Evolutionary conservation across 2,888 invertebrate genomes (phyloP), one percentile per base, ranked within the genome.

Genomic region (Apantesis nais): DNA sequence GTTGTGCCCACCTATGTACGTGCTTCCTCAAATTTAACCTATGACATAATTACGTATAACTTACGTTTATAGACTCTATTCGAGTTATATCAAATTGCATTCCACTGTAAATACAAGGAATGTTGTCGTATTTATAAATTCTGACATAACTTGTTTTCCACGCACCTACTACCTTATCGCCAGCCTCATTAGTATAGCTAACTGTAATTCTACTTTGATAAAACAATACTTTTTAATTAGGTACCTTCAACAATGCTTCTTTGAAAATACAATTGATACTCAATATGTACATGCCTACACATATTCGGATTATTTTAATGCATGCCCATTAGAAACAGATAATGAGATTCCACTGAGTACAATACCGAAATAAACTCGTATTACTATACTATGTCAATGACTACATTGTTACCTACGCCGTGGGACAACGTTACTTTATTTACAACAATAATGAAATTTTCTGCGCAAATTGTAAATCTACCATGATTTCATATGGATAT

Each of bases 381-480:
- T 75, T 83, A 72, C 58, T 34, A n/a, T 52, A 58, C 58, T 58
- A 25, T 80, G 78, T 73, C 83, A 78, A 78, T 73, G 73, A 74
- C 68, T 76, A 75, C 79, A 79, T 83, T 81, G 82, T 78, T 81
- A 72, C 61, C 78, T 76, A 74, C 62, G 75, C 74, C 81, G 83
- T 83, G 83, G 74, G 80, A 85, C 84, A 88, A 83, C 80, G 80
- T 81, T 79, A 79, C 81, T 84, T 83, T 88, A 88, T 88, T 90
- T 87, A 85, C 85, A 78, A 84, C 86, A 86, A 86, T 86, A 84
- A 85, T 83, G 78, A 79, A 77, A 86, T 88, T 89, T 89, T 88
- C 85, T 86, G 88, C 85, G 88, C 87, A 88, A 86, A 89, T 87
- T 86, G 85, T 83, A 88, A 90, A 88, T 88, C 86, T 87, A 87